Evolutionary conservation across 2,113 vertebrate species (phyloP).

Genomic region (Shinisaurus crocodilurus): DNA sequence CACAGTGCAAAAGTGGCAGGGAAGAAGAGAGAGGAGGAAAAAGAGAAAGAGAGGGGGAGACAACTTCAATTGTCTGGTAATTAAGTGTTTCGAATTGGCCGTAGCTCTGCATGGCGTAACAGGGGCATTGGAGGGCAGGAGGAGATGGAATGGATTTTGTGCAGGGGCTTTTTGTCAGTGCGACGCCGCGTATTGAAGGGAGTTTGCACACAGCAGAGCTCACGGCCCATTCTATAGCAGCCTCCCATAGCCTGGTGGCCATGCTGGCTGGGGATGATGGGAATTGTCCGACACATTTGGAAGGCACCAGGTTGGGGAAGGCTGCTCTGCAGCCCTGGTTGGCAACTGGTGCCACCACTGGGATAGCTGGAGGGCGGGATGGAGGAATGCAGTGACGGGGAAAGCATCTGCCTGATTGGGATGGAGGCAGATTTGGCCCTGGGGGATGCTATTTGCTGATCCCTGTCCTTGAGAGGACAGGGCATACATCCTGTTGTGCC

Average conservation of each 20-base stretch:
- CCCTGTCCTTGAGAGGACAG: not conserved
- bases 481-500: not conserved
- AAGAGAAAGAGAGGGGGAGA: not conserved
- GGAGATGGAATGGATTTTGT: not conserved
- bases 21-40: not conserved
- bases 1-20: not conserved
- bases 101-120: not conserved
- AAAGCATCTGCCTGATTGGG: too few species aligned
- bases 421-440: not conserved
- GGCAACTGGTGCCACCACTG: not conserved
- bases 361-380: not conserved
- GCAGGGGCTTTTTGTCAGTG: not conserved
- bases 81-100: constrained; percentile 17
- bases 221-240: too few species aligned
- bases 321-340: not conserved
- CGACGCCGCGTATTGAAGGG: not conserved
- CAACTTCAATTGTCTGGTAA: not conserved
- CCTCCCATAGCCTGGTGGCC: too few species aligned
- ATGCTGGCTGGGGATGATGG: too few species aligned
- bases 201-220: not conserved
- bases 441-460: not conserved
- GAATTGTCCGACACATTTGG: too few species aligned
- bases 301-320: too few species aligned
- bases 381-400: not conserved
- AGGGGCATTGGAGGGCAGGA: not conserved